Evolutionary conservation across 2,888 invertebrate genomes (phyloP).

Genomic region (Drosophila recens): DNA sequence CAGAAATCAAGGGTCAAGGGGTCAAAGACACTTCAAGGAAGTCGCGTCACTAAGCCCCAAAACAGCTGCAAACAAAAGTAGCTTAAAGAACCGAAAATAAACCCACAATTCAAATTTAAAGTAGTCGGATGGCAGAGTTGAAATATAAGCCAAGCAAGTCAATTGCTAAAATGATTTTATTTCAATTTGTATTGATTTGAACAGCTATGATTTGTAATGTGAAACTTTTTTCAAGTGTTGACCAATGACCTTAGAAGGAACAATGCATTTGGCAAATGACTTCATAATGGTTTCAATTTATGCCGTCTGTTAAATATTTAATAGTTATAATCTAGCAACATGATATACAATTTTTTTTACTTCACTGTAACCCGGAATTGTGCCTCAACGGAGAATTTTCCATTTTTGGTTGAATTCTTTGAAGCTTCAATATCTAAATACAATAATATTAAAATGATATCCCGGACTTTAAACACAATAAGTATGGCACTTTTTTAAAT

Average conservation of each 20-base stretch:
- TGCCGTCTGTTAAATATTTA: too few relatives aligned
- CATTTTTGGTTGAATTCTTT: too few relatives aligned
- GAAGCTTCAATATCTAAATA: too few relatives aligned
- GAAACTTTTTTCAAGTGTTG: background rate
- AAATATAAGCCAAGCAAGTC: conserved; percentile 34
- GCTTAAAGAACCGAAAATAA: background rate
- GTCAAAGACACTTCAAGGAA: background rate
- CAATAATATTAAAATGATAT: background rate
- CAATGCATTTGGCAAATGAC: background rate
- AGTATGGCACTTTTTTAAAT: background rate
- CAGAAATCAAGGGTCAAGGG: background rate
- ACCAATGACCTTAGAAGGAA: background rate
- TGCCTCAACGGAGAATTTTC: too few relatives aligned
- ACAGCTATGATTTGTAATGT: conserved; percentile 3
- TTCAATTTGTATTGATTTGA: conserved; percentile 2
- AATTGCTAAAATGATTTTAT: conserved; percentile 26
- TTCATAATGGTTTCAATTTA: too few relatives aligned
- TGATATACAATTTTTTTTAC: too few relatives aligned
- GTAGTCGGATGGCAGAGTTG: conserved; percentile 34
- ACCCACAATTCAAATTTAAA: conserved; percentile 4
- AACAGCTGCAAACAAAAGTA: background rate
- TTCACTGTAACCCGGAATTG: too few relatives aligned
- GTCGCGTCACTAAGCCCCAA: conserved; percentile 27
- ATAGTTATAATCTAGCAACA: too few relatives aligned
- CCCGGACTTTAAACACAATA: background rate